These are phyloP conservation scores for Trachymyrmex cornetzi DNA, from an alignment of 1,140 invertebrate genomes.

Conservation along the genomic window DNA sequence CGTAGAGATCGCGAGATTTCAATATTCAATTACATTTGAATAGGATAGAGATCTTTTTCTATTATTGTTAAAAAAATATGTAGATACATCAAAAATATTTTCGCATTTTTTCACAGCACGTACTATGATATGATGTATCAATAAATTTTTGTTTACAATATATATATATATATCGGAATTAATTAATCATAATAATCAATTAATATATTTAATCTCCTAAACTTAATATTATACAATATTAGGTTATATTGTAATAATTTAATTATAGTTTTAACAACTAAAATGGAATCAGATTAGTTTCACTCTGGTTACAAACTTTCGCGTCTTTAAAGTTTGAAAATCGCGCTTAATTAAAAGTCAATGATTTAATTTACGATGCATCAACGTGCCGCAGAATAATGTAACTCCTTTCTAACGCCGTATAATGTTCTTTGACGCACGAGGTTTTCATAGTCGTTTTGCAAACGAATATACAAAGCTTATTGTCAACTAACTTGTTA, in stretches of 20 bases:
- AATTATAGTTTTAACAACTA: neutral
- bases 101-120: neutral
- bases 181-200: conserved; percentile 4
- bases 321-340: conserved; percentile 32
- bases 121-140: neutral
- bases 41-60: neutral
- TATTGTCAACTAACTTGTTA: conserved; percentile 35
- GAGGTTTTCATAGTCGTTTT: conserved; percentile 5
- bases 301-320: neutral
- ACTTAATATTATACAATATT: neutral
- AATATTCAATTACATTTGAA: neutral
- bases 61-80: neutral
- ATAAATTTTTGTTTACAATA: neutral
- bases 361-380: conserved; percentile 48
- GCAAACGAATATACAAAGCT: conserved; percentile 29
- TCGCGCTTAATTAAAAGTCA: conserved; percentile 37
- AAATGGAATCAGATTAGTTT: neutral
- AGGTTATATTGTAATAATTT: neutral
- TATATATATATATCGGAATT: neutral
- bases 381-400: conserved; percentile 14
- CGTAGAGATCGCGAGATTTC: neutral
- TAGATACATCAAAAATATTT: neutral
- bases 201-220: conserved; percentile 8
- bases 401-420: conserved; percentile 49
- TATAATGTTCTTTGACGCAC: conserved; percentile 53